Conservation (phyloP, 2,797 vertebrate genomes). For the Epinephelus coioides region DNA sequence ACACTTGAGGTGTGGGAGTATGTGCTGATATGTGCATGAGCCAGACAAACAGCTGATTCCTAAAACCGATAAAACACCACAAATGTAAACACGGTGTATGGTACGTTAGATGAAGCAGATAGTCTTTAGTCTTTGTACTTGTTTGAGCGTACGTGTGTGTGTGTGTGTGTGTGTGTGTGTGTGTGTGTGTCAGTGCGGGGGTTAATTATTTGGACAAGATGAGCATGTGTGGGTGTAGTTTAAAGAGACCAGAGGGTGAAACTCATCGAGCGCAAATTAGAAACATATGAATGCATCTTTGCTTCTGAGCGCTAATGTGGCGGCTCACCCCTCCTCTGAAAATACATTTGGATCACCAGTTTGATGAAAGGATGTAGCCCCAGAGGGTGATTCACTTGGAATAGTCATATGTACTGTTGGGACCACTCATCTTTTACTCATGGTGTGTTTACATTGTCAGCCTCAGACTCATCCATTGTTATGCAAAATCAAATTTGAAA, state of each 20-base stretch:
- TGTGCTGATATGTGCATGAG: conserved; percentile 47
- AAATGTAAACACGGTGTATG: conserved; percentile 45
- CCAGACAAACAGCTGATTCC: conserved; percentile 54
- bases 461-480: conserved; percentile 58
- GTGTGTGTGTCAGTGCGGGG: conserved; percentile 32
- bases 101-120: conserved; percentile 46
- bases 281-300: conserved; percentile 70
- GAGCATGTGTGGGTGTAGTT: conserved; percentile 69
- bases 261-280: conserved; percentile 63
- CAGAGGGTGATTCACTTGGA: conserved; percentile 63
- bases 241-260: conserved; percentile 58
- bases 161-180: neutral
- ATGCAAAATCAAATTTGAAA: conserved; percentile 42
- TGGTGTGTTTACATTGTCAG: conserved; percentile 69
- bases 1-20: conserved; percentile 49
- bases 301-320: conserved; percentile 51
- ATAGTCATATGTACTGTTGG: conserved; percentile 57
- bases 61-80: conserved; percentile 42
- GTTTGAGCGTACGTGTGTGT: neutral
- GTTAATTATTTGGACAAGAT: conserved; percentile 65
- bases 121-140: conserved; percentile 8
- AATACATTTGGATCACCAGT: conserved; percentile 34
- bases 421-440: conserved; percentile 70
- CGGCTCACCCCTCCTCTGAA: conserved; percentile 34
- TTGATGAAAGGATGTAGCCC: conserved; percentile 35